Evolutionary conservation across 37 sponge, comb jelly and placozoan species (phyloP).

Genomic region (Ephydatia muelleri): DNA sequence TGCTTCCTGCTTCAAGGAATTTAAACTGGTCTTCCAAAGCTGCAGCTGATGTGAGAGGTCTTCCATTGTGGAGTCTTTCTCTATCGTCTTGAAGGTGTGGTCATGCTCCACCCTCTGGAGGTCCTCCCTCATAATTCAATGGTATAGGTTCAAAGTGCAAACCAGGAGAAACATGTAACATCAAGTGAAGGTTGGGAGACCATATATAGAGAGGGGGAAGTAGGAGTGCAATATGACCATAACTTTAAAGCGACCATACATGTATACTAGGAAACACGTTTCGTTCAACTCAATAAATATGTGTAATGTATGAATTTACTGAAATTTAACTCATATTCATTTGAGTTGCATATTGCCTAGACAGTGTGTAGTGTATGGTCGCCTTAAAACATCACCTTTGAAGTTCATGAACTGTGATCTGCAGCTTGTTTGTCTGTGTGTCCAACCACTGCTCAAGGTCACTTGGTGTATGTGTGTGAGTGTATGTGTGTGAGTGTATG

Average conservation of each 20-base stretch:
- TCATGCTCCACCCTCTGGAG: background rate
- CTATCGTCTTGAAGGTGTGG: background rate
- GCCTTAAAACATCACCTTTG: background rate
- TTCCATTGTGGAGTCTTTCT: slow-evolving; percentile 7
- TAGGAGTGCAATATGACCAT: too few species aligned
- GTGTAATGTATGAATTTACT: too few species aligned
- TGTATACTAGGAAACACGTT: too few species aligned
- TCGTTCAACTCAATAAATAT: too few species aligned
- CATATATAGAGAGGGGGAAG: too few species aligned
- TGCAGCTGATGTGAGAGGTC: slow-evolving; percentile 17
- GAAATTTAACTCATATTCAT: too few species aligned
- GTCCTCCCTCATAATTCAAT: background rate
- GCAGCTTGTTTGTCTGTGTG: background rate
- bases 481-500: too few species aligned
- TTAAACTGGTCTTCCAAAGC: slow-evolving; percentile 12
- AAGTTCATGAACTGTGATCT: background rate
- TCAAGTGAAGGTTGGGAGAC: too few species aligned
- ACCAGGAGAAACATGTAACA: too few species aligned
- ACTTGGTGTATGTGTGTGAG: background rate
- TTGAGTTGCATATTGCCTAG: too few species aligned
- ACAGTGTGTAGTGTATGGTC: too few species aligned
- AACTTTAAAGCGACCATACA: too few species aligned
- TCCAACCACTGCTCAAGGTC: background rate
- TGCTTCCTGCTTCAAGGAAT: slow-evolving; percentile 26
- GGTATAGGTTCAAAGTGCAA: background rate